These are phyloP conservation scores for Sesamia inferens DNA, from an alignment of 2,888 invertebrate species.

Conservation along the genomic window DNA sequence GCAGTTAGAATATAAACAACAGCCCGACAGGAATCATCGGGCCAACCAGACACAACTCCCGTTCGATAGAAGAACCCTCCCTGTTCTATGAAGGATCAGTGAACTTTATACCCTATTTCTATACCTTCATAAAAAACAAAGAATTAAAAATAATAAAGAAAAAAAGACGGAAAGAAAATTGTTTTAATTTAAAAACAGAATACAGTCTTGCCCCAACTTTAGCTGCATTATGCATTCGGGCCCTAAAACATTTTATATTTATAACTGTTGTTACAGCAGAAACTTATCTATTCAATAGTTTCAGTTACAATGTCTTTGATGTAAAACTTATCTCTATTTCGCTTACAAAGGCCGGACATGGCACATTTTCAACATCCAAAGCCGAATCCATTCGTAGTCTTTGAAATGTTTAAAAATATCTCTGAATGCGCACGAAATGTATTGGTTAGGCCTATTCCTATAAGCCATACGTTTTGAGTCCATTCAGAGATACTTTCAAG, in stretches of 20 bases:
- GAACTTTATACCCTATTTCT: no score
- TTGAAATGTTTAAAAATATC: constrained; percentile 34
- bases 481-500: neutral
- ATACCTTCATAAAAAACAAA: neutral
- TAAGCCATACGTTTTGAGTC: no score
- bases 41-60: no score
- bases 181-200: neutral
- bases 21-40: no score
- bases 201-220: neutral
- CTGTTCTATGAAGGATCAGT: no score
- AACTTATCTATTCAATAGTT: constrained; percentile 21
- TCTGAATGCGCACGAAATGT: constrained; percentile 20
- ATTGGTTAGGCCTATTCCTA: neutral
- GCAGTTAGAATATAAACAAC: no score
- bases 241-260: constrained; percentile 16
- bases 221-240: neutral
- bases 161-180: neutral
- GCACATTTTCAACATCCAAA: constrained; percentile 31
- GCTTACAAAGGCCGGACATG: constrained; percentile 39
- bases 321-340: constrained; percentile 41
- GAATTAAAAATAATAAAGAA: neutral
- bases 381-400: constrained; percentile 22
- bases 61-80: no score
- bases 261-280: constrained; percentile 26
- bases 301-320: constrained; percentile 36